These are phyloP conservation scores for Spodoptera frugiperda DNA, from an alignment of 1,140 invertebrate genomes.

Conservation along the genomic window DNA sequence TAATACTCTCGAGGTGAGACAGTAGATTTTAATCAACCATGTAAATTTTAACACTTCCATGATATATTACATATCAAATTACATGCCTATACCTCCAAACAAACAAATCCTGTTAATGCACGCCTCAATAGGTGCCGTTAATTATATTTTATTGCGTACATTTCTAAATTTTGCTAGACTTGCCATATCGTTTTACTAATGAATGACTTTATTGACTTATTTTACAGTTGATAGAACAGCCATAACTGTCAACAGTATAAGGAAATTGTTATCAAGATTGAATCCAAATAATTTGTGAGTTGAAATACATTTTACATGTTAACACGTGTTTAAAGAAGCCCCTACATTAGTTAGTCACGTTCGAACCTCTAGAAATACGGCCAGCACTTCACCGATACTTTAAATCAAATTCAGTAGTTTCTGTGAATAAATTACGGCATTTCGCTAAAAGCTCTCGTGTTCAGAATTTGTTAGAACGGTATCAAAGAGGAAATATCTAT, in stretches of 20 bases:
- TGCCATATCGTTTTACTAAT: slow-evolving; percentile 6
- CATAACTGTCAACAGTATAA: not conserved
- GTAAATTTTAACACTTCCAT: slow-evolving; percentile 14
- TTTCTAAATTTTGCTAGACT: not conserved
- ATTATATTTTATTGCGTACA: slow-evolving; percentile 16
- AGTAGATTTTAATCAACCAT: slow-evolving; percentile 43
- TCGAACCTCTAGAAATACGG: no score
- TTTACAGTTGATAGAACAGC: not conserved
- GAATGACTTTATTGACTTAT: slow-evolving; percentile 11
- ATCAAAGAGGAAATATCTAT: not conserved
- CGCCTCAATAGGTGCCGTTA: not conserved
- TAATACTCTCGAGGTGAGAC: slow-evolving; percentile 48
- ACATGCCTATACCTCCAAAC: not conserved
- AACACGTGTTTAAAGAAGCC: no score
- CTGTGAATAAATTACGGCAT: not conserved
- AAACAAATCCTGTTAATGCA: slow-evolving; percentile 9
- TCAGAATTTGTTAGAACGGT: not conserved
- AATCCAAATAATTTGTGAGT: no score
- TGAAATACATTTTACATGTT: no score
- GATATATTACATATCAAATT: slow-evolving; percentile 18
- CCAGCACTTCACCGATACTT: no score
- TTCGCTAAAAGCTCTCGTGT: not conserved
- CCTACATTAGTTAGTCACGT: no score
- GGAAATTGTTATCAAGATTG: not conserved
- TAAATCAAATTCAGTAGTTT: not conserved